Evolutionary conservation across 2,888 invertebrate species (phyloP), one percentile per base, ranked within the genome.

Genomic region (Drosophila tripunctata): DNA sequence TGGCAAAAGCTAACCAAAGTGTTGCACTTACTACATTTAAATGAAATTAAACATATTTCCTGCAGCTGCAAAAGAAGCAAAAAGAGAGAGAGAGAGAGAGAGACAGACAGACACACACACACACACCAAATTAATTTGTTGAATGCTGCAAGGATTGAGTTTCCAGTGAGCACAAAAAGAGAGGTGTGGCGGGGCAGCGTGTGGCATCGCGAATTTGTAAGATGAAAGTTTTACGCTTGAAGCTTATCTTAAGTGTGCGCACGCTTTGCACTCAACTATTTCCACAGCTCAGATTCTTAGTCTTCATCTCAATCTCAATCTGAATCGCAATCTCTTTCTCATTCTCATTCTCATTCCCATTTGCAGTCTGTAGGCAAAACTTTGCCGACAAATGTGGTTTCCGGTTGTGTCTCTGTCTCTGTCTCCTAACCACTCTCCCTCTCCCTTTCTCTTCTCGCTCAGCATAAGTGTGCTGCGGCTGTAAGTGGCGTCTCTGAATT

Each of bases 1-100:
- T 52, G 51, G 50, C 43, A 45, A 78, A 72, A 77, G 79, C 80
- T 70, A 83, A 83, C 83, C 83, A 83, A 81, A 81, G 81, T 77
- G 83, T 81, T 82, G 81, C 81, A 82, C 83, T 82, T 82, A 81
- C 81, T 72, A 75, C 83, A 77, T 81, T 81, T 81, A 81, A 81
- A 81, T 83, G 81, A 78, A 82, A 82, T 83, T 82, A 83, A 82
- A 82, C 78, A 82, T 83, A 81, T 83, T 82, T 82, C 83, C 83
- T 82, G 83, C 72, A 82, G 81, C 83, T 45, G 75, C 75, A 80
- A 69, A 66, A 43, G 12, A 45, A 48, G 40, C 43, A 57, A 38
- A 17, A 33, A 52, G 14, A 31, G 47, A 24, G 12, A 24, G 38
- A 35, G 6, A n/a, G 45, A 43, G 38, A 41, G 45, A 27, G 17